Base-by-base conservation (phyloP, 2,113 vertebrate species). In the Paratilapia polleni region DNA sequence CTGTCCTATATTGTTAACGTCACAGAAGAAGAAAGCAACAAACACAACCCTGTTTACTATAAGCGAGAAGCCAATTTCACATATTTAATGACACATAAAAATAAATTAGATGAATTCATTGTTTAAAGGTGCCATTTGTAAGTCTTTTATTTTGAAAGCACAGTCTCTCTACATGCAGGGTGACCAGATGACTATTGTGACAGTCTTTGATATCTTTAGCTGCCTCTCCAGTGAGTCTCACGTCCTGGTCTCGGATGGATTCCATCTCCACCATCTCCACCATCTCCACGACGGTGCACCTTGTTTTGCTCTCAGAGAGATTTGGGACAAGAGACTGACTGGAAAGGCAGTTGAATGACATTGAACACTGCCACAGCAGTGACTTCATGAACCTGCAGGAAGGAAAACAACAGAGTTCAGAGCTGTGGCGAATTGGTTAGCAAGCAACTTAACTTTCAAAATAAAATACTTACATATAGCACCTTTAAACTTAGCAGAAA, bases 111-210 rank as follows among this genome's bases (percentile, higher is more conserved):
- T 49, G 7, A 70, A 8, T 2, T 70, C 24, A 49, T 17, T 0
- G 1, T 49, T 28, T 10, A 70, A 70, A 49, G 0, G 24, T 49
- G 10, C 6, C 28, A 28, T 17, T 70, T 70, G 9, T 19, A 52
- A 70, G 12, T 52, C 1, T 52, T 70, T 70, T 49, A 28, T 28
- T 70, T 31, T 70, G 24, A 3, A 70, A 52, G n/a, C n/a, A n/a
- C n/a, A 5, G 0, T 70, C 24, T 70, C 0, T 70, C 15, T 24
- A 26, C 0, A 2, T 43, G 0, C 63, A 47, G 28, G 3, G 3
- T 4, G 28, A 31, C 28, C 28, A 31, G 0, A 22, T 26, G 4
- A 2, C 66, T 49, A 3, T 24, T 70, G 24, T 49, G 66, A 0
- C 12, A 38, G 31, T 63, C 60, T 62, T 36, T 10, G 36, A 26